Conservation (phyloP, 1,140 invertebrate species). For the Leucophenga varia region DNA sequence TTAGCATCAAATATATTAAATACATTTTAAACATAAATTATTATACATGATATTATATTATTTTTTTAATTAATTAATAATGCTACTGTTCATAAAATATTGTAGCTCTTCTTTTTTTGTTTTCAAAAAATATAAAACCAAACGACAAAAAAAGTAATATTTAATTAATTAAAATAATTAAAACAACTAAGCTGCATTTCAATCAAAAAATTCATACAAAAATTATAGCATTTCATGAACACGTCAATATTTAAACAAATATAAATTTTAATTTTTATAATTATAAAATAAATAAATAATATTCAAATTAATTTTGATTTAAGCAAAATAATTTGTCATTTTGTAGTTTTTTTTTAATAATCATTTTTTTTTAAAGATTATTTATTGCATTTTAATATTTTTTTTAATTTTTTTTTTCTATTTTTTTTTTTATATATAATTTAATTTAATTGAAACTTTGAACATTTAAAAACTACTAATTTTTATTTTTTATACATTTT, state of each 20-base stretch:
- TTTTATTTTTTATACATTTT: slow-evolving; percentile 26
- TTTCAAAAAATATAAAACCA: no score
- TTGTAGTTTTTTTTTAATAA: slow-evolving; percentile 22
- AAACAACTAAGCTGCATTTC: no score
- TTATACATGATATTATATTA: slow-evolving; percentile 20
- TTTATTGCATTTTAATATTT: slow-evolving; percentile 39
- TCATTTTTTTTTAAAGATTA: slow-evolving; percentile 31
- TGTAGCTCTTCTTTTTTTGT: no score
- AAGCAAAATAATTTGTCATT: slow-evolving; percentile 21
- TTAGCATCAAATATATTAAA: slow-evolving; percentile 4
- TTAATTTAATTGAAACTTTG: slow-evolving; percentile 31
- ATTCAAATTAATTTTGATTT: no score
- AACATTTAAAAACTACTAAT: slow-evolving; percentile 49
- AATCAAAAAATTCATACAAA: no score
- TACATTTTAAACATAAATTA: slow-evolving; percentile 9
- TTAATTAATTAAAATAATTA: no score
- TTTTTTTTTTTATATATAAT: slow-evolving; percentile 7
- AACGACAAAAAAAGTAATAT: no score
- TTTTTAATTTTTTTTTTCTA: slow-evolving; percentile 14
- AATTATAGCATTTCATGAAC: no score
- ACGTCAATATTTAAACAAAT: no score
- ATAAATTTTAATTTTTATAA: no score
- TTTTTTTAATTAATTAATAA: slow-evolving; percentile 11
- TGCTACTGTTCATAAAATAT: no score
- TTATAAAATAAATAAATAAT: no score